Conservation (phyloP, 1,140 invertebrate species). For the Berghia stephanieae region DNA sequence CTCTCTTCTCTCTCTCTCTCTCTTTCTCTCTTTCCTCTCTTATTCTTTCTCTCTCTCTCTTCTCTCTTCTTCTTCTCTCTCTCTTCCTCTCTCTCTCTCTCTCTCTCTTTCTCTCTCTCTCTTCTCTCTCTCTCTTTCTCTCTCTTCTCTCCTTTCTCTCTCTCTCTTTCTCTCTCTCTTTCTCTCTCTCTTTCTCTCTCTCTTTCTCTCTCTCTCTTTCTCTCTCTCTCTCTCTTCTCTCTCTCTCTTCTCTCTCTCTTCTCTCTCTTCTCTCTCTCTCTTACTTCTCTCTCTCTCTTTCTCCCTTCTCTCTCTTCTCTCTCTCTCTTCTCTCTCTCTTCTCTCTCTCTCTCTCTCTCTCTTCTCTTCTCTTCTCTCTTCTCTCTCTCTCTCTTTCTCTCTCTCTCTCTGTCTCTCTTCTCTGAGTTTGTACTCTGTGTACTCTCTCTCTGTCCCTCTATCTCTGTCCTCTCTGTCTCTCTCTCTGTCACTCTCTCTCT, state of each 20-base stretch:
- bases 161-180: neutral
- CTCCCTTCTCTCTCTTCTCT: neutral
- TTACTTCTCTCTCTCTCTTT: neutral
- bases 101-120: neutral
- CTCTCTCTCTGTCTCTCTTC: slow-evolving; percentile 1
- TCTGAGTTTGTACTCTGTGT: neutral
- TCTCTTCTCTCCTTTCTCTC: neutral
- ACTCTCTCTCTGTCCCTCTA: neutral
- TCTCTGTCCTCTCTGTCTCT: neutral
- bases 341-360: neutral
- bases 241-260: neutral
- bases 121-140: neutral
- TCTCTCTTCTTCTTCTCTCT: too few species aligned
- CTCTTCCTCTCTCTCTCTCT: neutral
- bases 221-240: neutral
- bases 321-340: neutral
- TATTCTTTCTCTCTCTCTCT: too few species aligned
- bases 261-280: neutral
- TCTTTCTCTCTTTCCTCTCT: neutral
- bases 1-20: too few species aligned
- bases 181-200: neutral
- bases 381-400: neutral
- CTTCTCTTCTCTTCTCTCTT: neutral
- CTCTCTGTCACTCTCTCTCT: slow-evolving; percentile 6
- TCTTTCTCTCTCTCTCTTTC: neutral